Base-by-base conservation (phyloP, 1,140 invertebrate species). In the Drosophila sp. region DNA sequence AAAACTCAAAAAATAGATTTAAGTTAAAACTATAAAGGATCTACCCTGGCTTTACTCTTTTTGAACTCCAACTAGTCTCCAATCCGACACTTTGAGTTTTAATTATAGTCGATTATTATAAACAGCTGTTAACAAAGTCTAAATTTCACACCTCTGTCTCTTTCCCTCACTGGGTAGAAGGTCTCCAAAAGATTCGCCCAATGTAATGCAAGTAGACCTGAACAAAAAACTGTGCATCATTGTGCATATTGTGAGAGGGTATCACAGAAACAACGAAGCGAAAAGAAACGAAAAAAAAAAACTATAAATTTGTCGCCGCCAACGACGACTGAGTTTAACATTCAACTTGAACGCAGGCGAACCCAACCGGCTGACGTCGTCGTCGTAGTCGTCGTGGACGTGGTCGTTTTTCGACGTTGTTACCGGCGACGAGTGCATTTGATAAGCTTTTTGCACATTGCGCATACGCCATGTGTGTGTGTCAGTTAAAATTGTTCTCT, bases 261-360 rank as follows among this genome's bases (percentile, higher is more conserved):
- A 50, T 50, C 25, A 27, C 44, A 70, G 44, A 77, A 73, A 66
- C 60, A 50, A 56, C 58, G 35, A 69, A 60, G 10, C 35, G 10
- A 11, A 30, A 30, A 30, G 4, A 56, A 32, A 10, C 17, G 47
- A 60, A 33, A 30, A 64, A 75, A 44, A 10, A 27, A 32, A 41
- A 33, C 17, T 50, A 32, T 50, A 11, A 33, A 56, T 72, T 76
- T 69, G 41, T 64, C 68, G 63, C 47, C 6, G 40, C 27, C 47
- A 58, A 44, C 25, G 58, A 40, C 29, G 65, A 75, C 60, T 50
- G 64, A 61, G 50, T 72, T 75, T 78, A 84, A 73, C 84, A 89
- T 89, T 89, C 84, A 89, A 89, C 84, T 89, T 89, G 84, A 89
- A 87, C 84, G 84, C 84, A 56, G 71, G 55, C 82, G 83, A 86